A percentile compares a stretch with the other conserved stretches of the same genome.
Evolutionary conservation across 1,140 invertebrate genomes (phyloP).

Genomic region (Brachionus rubens): DNA sequence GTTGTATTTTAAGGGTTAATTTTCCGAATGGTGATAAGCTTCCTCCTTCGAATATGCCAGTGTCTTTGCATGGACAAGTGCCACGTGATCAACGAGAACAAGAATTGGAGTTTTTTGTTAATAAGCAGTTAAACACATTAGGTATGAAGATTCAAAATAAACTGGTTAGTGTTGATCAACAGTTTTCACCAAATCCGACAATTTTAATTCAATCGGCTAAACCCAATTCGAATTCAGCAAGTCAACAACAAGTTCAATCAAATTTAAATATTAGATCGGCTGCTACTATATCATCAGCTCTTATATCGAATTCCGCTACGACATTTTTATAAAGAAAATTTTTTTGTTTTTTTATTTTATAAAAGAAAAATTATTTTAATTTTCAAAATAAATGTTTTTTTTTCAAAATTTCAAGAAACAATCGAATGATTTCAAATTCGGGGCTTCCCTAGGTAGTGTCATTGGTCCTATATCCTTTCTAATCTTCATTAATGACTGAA

Average conservation of each 20-base stretch:
- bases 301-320: conserved; percentile 9
- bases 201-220: not conserved
- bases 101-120: conserved; percentile 58
- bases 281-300: conserved; percentile 3
- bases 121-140: conserved; percentile 51
- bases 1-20: not conserved
- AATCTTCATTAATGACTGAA: too few relatives aligned
- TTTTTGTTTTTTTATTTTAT: not conserved
- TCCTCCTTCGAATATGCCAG: conserved; percentile 56
- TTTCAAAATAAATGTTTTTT: not conserved
- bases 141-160: conserved; percentile 43
- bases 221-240: conserved; percentile 5
- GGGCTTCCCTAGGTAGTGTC: too few relatives aligned
- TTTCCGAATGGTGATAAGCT: conserved; percentile 57
- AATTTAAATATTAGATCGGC: conserved; percentile 15
- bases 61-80: conserved; percentile 53
- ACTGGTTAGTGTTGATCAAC: not conserved
- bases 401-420: not conserved
- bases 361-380: not conserved
- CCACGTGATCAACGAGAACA: conserved; percentile 56
- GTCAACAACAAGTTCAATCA: not conserved
- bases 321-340: not conserved
- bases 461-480: too few relatives aligned
- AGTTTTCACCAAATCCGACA: conserved; percentile 25
- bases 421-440: too few relatives aligned